Base-by-base conservation (phyloP, 2,113 vertebrate genomes). In the Hemicordylus capensis region DNA sequence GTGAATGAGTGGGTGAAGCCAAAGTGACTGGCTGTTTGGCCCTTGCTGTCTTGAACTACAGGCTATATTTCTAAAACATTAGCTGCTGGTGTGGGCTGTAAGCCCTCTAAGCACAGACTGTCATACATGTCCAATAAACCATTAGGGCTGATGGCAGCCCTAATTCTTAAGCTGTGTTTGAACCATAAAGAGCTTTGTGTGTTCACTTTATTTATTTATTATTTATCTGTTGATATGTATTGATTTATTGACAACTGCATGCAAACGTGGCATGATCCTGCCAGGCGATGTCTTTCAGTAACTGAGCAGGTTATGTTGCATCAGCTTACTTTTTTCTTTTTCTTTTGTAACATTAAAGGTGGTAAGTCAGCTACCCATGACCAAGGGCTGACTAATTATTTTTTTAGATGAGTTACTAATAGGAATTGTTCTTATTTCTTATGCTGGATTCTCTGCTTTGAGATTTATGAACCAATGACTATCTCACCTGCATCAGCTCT, bases 401-500 rank as follows among this genome's bases (percentile, higher is more conserved):
- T 24, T 64, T 66, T 66, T 31, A 26, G 19, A 59, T 48, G 42
- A 56, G 54, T 63, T 19, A n/a, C 54, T 78, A 59, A 44, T 37
- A 15, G 46, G 39, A 31, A 72, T 31, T 59, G 37, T 39, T 20
- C 2, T 72, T 51, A 42, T 20, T 6, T 48, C 51, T 73, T 79
- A 44, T 70, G 24, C n/a, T 48, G 59, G 64, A 34, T 78, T 59
- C 28, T 85, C 94, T 93, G 79, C 75, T 92, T 72, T 93, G 76
- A 70, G 61, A 59, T 86, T 39, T 42, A 37, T 79, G 83, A 76
- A 88, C 79, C 70, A 67, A 22, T 76, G 42, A 81, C 39, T 66
- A 46, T 89, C 76, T 89, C 82, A 80, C 31, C 79, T 61, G 74
- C 79, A 87, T 88, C 78, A 51, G n/a, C 88, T 89, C 92, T 90